phyloP scores from a whole-genome alignment of 2,888 invertebrate genomes.

The Phengaris alcon region DNA sequence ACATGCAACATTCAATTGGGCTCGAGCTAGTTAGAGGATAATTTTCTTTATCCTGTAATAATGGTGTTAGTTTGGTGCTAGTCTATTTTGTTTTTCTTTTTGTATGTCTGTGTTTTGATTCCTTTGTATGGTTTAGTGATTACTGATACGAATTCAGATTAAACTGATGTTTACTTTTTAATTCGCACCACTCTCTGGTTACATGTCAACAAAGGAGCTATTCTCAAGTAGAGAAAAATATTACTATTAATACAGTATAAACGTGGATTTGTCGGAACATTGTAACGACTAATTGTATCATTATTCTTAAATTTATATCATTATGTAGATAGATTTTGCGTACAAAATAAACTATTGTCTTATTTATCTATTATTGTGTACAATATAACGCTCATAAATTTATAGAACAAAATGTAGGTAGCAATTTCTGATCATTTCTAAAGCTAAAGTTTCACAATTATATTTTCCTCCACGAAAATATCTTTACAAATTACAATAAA shows the following conservation, averaged over 20 bases:
- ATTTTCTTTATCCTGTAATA: conserved; percentile 10
- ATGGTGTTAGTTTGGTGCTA: background rate
- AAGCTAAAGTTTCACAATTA: background rate
- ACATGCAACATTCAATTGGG: conserved; percentile 27
- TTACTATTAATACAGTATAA: no score
- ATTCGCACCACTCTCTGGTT: conserved; percentile 76
- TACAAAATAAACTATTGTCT: no score
- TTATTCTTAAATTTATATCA: no score
- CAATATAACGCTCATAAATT: no score
- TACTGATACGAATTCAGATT: no score
- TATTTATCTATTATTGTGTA: no score
- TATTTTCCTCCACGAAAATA: background rate
- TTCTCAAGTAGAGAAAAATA: conserved; percentile 42
- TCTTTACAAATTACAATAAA: conserved; percentile 1
- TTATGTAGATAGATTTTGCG: no score
- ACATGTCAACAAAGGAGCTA: conserved; percentile 68
- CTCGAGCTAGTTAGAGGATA: background rate
- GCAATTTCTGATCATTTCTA: no score
- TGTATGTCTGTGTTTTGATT: background rate
- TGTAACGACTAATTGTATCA: no score
- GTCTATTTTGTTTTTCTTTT: background rate
- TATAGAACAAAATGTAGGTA: no score
- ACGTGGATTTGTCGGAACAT: no score
- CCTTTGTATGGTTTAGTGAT: background rate
- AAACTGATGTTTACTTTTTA: conserved; percentile 52